phyloP scores from a whole-genome alignment of 92 coral and sea anemone species.

The Zoanthus sociatus region DNA sequence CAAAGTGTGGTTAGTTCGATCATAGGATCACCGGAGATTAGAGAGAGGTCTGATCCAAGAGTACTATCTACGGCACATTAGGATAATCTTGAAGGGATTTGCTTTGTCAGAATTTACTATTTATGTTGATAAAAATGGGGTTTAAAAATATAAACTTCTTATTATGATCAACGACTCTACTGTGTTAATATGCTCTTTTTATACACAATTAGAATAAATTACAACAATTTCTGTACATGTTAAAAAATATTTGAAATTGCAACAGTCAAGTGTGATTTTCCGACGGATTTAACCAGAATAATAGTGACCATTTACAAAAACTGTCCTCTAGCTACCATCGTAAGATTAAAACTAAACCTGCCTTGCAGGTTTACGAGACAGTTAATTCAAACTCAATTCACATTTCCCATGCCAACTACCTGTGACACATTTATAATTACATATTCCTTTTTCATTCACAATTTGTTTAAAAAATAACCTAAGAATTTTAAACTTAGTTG shows the following conservation, averaged over 20 bases:
- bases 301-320: neutral
- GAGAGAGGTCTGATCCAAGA: no score
- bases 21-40: no score
- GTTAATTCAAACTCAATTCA: neutral
- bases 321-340: neutral
- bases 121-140: no score
- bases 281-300: neutral
- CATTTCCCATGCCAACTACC: neutral
- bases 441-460: neutral
- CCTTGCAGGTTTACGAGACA: neutral
- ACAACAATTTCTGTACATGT: slow-evolving; percentile 26
- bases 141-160: no score
- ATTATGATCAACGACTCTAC: no score
- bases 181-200: neutral
- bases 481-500: neutral
- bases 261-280: neutral
- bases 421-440: neutral
- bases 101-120: no score
- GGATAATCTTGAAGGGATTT: no score
- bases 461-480: neutral
- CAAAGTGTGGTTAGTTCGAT: no score
- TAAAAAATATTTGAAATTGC: slow-evolving; percentile 13
- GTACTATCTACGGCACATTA: no score
- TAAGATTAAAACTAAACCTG: neutral
- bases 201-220: slow-evolving; percentile 32